These are phyloP conservation scores for Wiebesia pumilae DNA, from an alignment of 1,140 invertebrate genomes.

Conservation along the genomic window DNA sequence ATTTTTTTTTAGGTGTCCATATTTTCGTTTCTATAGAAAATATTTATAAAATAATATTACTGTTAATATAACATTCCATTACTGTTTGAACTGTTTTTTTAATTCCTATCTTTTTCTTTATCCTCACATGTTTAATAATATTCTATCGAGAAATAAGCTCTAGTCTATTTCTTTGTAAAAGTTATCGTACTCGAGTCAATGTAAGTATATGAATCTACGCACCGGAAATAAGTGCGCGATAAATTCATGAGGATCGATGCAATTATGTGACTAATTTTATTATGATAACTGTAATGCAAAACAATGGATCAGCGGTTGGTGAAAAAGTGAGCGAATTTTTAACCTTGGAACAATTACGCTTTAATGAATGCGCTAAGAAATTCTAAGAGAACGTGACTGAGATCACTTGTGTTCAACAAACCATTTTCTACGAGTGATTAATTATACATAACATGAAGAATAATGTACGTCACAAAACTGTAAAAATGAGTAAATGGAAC, in stretches of 20 bases:
- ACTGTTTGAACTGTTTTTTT: too few species aligned
- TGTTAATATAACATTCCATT: too few species aligned
- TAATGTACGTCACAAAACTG: not conserved
- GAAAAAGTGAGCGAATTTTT: too few species aligned
- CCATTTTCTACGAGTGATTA: not conserved
- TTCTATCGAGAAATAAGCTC: not conserved
- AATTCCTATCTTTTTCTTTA: not conserved
- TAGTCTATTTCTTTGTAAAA: not conserved
- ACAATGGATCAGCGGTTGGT: too few species aligned
- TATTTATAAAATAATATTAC: too few species aligned
- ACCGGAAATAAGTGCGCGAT: too few species aligned
- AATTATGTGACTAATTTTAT: too few species aligned
- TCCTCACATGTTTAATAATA: not conserved
- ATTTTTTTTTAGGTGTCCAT: not conserved
- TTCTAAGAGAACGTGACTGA: not conserved
- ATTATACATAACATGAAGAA: not conserved
- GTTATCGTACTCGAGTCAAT: not conserved
- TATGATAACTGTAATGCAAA: too few species aligned
- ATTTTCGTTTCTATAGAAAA: not conserved
- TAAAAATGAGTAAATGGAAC: not conserved
- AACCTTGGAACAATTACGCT: not conserved
- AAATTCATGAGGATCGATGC: too few species aligned
- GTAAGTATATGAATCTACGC: too few species aligned
- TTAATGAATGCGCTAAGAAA: not conserved
- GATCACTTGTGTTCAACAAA: not conserved